A percentile compares a stretch with the other conserved stretches of the same genome.
phyloP scores from a whole-genome alignment of 2,113 vertebrate species.

The Diadophis punctatus region DNA sequence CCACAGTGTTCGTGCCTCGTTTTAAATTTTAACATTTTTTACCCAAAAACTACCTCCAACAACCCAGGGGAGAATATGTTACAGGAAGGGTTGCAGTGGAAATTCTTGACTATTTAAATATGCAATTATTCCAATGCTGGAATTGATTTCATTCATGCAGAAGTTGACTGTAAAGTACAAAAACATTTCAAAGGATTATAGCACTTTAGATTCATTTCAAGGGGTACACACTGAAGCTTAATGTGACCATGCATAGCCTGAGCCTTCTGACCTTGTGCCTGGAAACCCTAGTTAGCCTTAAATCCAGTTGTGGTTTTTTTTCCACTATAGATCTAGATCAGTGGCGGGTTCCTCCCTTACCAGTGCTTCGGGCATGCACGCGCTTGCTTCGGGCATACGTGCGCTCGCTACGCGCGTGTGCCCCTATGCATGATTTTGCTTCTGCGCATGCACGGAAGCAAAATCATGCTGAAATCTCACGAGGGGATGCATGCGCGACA shows the following conservation, averaged over 20 bases:
- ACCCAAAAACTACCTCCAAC: background rate
- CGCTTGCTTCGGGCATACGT: too few relatives aligned
- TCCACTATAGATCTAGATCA: background rate
- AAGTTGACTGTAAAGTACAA: background rate
- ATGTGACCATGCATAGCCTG: background rate
- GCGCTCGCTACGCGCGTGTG: too few relatives aligned
- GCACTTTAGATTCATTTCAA: background rate
- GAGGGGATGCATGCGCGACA: too few relatives aligned
- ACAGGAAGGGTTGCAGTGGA: background rate
- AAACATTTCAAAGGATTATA: background rate
- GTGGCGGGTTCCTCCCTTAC: too few relatives aligned
- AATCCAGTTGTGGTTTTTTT: slow-evolving; percentile 9
- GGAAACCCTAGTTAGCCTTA: background rate
- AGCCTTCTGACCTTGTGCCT: background rate
- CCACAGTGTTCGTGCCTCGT: background rate
- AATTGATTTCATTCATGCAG: background rate
- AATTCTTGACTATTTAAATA: background rate
- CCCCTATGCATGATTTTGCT: too few relatives aligned
- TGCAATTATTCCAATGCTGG: background rate
- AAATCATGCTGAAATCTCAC: too few relatives aligned
- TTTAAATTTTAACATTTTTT: background rate
- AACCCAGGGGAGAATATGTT: background rate
- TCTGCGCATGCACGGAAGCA: too few relatives aligned
- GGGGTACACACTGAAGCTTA: background rate
- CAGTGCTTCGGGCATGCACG: too few relatives aligned